Evolutionary conservation across 2,113 vertebrate species (phyloP).

Genomic region (Austrofundulus limnaeus): DNA sequence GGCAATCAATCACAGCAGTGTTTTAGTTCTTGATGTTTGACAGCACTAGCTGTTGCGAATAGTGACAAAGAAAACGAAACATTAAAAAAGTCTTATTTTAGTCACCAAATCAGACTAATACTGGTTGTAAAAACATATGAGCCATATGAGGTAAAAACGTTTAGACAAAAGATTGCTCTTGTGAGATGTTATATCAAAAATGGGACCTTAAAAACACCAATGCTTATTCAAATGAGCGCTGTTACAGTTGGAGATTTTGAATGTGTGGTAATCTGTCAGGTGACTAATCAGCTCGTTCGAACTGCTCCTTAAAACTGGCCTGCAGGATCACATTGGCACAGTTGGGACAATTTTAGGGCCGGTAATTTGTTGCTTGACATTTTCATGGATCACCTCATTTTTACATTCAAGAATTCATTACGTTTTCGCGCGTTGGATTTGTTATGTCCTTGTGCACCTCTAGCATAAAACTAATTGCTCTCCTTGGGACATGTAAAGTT

Average conservation of each 20-base stretch:
- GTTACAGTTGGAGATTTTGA: neutral
- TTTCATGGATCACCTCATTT: constrained; percentile 64
- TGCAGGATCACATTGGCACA: constrained; percentile 26
- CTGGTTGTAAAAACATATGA: neutral
- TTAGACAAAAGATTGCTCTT: neutral
- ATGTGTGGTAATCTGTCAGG: constrained; percentile 11
- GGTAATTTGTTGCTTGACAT: constrained; percentile 48
- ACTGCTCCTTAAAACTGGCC: constrained; percentile 23
- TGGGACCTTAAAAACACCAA: constrained; percentile 4
- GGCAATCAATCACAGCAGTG: neutral
- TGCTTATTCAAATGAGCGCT: neutral
- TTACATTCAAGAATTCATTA: constrained; percentile 59
- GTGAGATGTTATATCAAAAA: neutral
- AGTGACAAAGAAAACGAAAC: neutral
- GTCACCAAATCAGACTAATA: neutral
- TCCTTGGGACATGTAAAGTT: constrained; percentile 74
- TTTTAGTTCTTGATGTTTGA: constrained; percentile 8
- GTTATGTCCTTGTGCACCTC: constrained; percentile 63
- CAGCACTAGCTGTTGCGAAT: constrained; percentile 2
- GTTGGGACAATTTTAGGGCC: constrained; percentile 28
- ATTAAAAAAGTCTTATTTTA: neutral
- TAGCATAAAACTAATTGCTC: constrained; percentile 71
- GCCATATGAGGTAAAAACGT: neutral
- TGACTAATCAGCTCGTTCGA: neutral
- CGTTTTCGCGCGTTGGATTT: constrained; percentile 40